Evolutionary conservation across 2,888 invertebrate species (phyloP), one percentile per base, ranked within the genome.

Genomic region (Conchocele bisecta): DNA sequence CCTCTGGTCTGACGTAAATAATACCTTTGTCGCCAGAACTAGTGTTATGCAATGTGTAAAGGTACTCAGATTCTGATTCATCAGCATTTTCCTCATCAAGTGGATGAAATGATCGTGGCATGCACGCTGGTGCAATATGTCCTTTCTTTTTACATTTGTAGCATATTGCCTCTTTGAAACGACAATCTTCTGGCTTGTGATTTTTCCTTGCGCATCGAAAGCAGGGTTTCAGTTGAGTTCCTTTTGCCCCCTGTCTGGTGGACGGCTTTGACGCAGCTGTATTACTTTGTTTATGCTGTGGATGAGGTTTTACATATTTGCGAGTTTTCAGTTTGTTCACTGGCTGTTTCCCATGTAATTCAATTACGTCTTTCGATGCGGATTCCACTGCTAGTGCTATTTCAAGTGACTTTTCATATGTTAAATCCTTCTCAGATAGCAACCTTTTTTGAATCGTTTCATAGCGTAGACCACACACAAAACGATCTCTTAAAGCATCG

Each of bases 401-500:
- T 46, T 46, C 46, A 0, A 66, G 29, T 22, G 68, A 56, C n/a
- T 66, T 74, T 13, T 64, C 64, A 39, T 75, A 63, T 0, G 59
- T 61, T 13, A 77, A 26, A 9, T 75, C 60, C 15, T 31, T 46
- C 50, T 57, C 61, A 11, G 72, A 29, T n/a, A 82, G 39, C 15
- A 75, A 48, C 41, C 56, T 58, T 29, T 56, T 72, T 46, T 75
- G 72, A 20, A 72, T 75, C 1, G 59, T 26, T 22, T 65, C 66
- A 48, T 63, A 39, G n/a, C 44, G 58, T 11, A 81, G 33, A 2
- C 75, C 71, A 54, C 68, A 72, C 3, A 80, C 79, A 50, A 82
- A 67, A 44, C 69, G 53, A 35, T 75, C 78, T 11, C 76, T 28
- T 17, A 77, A 53, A 11, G 70, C 11, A 20, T 77, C 65, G 33